Conservation (phyloP, 2,797 vertebrate species). For the Hippopotamyrus pictus region DNA sequence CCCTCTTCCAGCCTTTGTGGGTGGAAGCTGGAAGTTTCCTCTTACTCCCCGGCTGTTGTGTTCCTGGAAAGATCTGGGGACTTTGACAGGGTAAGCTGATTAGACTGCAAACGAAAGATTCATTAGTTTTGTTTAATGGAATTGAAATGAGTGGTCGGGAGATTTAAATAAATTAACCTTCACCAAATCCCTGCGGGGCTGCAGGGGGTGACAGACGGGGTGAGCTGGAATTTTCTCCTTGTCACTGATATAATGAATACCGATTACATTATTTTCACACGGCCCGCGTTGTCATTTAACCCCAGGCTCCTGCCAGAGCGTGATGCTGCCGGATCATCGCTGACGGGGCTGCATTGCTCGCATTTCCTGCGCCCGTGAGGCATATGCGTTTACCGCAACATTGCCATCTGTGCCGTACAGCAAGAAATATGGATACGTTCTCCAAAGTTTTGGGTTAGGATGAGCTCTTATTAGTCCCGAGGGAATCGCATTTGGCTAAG, state of each 20-base stretch:
- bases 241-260: slow-evolving; percentile 66
- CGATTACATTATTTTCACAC: slow-evolving; percentile 60
- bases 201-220: slow-evolving; percentile 54
- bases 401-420: neutral
- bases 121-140: slow-evolving; percentile 78
- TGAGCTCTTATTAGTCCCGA: neutral
- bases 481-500: neutral
- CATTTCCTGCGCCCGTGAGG: neutral
- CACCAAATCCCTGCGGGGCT: slow-evolving; percentile 63
- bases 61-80: slow-evolving; percentile 36
- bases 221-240: slow-evolving; percentile 60
- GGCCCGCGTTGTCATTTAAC: slow-evolving; percentile 46
- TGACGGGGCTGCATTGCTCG: neutral
- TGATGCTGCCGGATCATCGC: slow-evolving; percentile 1
- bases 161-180: slow-evolving; percentile 87
- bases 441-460: neutral
- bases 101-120: slow-evolving; percentile 73
- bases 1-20: slow-evolving; percentile 32
- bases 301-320: slow-evolving; percentile 38
- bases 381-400: neutral
- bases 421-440: neutral
- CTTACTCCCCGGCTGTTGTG: slow-evolving; percentile 8
- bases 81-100: slow-evolving; percentile 67
- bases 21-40: slow-evolving; percentile 17
- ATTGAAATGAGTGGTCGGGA: slow-evolving; percentile 70